Evolutionary conservation across 2,113 vertebrate genomes (phyloP).

Genomic region (Amphilophus citrinellus): DNA sequence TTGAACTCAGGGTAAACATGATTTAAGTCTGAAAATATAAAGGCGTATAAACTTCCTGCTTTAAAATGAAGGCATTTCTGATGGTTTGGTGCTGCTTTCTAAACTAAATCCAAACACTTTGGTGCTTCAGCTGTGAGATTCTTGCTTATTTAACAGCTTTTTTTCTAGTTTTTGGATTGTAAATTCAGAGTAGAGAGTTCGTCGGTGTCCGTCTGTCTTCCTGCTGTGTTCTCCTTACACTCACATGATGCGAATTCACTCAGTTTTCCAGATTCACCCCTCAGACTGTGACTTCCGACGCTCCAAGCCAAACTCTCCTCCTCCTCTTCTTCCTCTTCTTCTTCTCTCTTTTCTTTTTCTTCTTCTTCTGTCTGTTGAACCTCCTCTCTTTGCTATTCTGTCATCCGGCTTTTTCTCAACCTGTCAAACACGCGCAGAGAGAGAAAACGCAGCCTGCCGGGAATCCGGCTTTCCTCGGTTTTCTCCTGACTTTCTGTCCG

Average conservation of each 20-base stretch:
- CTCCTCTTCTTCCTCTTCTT: not conserved
- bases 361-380: not conserved
- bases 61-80: too few species aligned
- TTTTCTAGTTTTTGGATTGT: rapidly evolving
- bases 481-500: not conserved
- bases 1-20: too few species aligned
- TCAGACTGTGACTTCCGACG: conserved; percentile 21
- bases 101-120: not conserved
- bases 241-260: not conserved
- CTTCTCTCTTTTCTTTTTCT: not conserved
- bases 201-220: not conserved
- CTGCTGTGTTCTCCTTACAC: not conserved
- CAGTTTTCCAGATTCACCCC: not conserved
- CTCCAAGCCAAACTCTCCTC: conserved; percentile 6
- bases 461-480: rapidly evolving
- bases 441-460: not conserved
- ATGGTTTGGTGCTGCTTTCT: too few species aligned
- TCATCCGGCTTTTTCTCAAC: conserved; percentile 46
- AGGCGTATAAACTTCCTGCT: too few species aligned
- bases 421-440: conserved; percentile 39
- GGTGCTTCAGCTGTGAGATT: not conserved
- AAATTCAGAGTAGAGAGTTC: not conserved
- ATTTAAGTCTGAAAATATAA: too few species aligned
- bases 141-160: too few species aligned
- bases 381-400: not conserved